phyloP scores from a whole-genome alignment of 2,113 vertebrate species.

The Erythrocercus mccallii region DNA sequence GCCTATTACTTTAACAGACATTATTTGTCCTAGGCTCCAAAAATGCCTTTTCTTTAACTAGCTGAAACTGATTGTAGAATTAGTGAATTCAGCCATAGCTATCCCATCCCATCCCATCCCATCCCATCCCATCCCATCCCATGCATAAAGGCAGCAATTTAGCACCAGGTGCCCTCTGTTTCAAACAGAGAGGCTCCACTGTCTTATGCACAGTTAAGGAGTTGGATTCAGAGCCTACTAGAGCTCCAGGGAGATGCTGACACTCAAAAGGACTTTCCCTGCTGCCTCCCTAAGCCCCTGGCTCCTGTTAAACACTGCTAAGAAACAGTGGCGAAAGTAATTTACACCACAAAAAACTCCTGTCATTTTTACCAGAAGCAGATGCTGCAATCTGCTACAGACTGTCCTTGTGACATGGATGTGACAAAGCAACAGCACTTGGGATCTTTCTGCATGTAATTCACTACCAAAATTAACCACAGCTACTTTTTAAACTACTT shows the following conservation, averaged over 20 bases:
- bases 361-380: neutral
- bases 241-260: neutral
- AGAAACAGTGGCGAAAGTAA: neutral
- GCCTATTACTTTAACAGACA: neutral
- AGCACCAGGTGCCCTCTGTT: neutral
- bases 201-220: neutral
- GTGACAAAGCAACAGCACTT: neutral
- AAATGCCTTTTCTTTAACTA: neutral
- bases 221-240: neutral
- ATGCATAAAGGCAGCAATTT: neutral
- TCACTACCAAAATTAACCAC: neutral
- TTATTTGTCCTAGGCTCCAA: neutral
- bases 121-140: too few relatives aligned
- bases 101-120: neutral
- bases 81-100: neutral
- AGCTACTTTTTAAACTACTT: neutral
- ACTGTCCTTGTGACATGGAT: neutral
- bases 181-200: neutral
- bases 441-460: neutral
- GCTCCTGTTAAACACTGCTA: neutral
- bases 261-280: neutral
- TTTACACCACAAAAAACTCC: neutral
- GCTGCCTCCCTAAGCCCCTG: neutral
- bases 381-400: neutral
- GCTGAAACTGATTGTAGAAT: neutral